These are phyloP conservation scores for Drosophila prostipennis DNA, from an alignment of 2,888 invertebrate species.

Conservation along the genomic window DNA sequence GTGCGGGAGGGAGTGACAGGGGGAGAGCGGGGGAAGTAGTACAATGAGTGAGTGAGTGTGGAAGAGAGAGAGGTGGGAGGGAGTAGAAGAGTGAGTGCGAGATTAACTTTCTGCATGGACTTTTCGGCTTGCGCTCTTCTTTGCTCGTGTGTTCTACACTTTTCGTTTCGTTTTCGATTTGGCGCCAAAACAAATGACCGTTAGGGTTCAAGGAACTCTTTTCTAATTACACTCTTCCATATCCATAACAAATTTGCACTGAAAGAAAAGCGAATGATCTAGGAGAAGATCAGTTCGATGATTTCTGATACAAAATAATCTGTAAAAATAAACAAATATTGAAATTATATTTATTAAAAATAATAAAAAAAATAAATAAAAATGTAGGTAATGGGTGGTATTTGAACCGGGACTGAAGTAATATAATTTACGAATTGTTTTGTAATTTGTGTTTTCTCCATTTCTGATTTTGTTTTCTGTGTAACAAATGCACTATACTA, in stretches of 20 bases:
- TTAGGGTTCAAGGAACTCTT: slow-evolving; percentile 77
- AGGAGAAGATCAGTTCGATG: neutral
- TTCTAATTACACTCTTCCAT: slow-evolving; percentile 66
- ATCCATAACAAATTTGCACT: slow-evolving; percentile 46
- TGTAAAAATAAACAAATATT: no score
- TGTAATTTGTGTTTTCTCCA: neutral
- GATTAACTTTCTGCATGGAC: slow-evolving; percentile 52
- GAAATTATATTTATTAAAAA: no score
- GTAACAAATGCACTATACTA: slow-evolving; percentile 44
- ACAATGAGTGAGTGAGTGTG: slow-evolving; percentile 24
- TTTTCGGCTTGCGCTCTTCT: slow-evolving; percentile 52
- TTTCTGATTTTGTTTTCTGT: neutral
- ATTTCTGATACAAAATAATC: no score
- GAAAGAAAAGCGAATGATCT: neutral
- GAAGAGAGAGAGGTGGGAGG: neutral
- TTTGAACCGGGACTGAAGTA: no score
- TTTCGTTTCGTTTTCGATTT: slow-evolving; percentile 64
- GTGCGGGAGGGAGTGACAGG: slow-evolving; percentile 11
- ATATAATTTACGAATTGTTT: no score
- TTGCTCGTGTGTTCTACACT: slow-evolving; percentile 48
- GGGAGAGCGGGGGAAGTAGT: neutral
- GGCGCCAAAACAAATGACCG: slow-evolving; percentile 74
- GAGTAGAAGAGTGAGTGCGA: slow-evolving; percentile 30
- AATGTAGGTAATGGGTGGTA: no score
- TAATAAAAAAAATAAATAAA: no score